phyloP scores from a whole-genome alignment of 2,888 invertebrate genomes.

The Poecilobothrus nobilitatus region DNA sequence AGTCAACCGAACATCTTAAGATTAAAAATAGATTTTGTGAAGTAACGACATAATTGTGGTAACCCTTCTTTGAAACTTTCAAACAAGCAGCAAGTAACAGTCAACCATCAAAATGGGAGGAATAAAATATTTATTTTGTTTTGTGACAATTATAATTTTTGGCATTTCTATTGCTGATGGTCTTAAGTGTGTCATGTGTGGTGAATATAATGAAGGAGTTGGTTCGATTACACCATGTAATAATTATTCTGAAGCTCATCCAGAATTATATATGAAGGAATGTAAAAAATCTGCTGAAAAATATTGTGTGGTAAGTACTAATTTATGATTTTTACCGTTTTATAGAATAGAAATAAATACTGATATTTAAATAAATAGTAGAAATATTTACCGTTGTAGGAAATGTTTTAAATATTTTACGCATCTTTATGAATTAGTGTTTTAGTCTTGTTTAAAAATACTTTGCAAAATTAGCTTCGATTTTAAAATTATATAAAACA shows the following conservation, averaged over 20 bases:
- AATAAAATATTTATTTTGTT: background rate
- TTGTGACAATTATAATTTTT: constrained; percentile 30
- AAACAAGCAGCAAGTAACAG: background rate
- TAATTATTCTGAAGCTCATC: constrained; percentile 55
- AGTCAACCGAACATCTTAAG: too few relatives aligned
- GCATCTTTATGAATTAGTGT: too few relatives aligned
- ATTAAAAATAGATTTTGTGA: too few relatives aligned
- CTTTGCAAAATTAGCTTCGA: too few relatives aligned
- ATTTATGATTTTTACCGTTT: background rate
- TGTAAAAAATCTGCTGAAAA: constrained; percentile 53
- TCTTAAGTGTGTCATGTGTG: constrained; percentile 65
- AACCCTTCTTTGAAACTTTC: too few relatives aligned
- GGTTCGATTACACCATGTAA: constrained; percentile 78
- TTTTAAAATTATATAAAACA: too few relatives aligned
- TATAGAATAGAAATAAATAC: too few relatives aligned
- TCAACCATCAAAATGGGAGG: background rate
- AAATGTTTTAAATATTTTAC: too few relatives aligned
- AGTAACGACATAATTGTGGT: too few relatives aligned
- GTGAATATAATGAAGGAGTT: constrained; percentile 76
- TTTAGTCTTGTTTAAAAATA: too few relatives aligned
- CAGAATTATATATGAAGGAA: constrained; percentile 60
- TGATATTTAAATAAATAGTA: too few relatives aligned
- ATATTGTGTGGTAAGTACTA: constrained; percentile 68
- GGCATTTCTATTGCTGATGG: constrained; percentile 36
- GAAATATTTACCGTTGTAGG: too few relatives aligned